phyloP scores from a whole-genome alignment of 2,797 vertebrate species.

The Enteromius argenteus region DNA sequence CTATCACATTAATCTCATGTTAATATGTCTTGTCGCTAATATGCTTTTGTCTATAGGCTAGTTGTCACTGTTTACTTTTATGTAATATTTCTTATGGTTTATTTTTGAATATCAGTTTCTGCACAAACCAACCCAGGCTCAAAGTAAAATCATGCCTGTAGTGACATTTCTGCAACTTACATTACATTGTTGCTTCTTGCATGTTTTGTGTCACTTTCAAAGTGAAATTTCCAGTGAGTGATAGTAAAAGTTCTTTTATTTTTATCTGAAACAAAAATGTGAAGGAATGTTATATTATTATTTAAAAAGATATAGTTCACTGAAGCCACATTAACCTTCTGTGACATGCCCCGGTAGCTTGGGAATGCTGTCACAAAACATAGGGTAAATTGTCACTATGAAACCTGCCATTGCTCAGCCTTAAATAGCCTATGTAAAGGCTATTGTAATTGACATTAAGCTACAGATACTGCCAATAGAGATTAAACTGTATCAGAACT shows the following conservation, averaged over 20 bases:
- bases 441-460: neutral
- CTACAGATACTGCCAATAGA: neutral
- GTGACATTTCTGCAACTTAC: neutral
- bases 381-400: neutral
- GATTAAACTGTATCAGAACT: neutral
- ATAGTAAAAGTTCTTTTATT: neutral
- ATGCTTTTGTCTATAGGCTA: neutral
- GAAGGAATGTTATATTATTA: neutral
- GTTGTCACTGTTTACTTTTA: neutral
- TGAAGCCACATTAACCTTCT: neutral
- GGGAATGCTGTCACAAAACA: neutral
- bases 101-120: neutral
- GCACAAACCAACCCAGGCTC: neutral
- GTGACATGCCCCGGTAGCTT: neutral
- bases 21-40: neutral
- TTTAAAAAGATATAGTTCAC: neutral
- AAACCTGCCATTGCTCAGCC: neutral
- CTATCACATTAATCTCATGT: neutral
- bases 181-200: neutral
- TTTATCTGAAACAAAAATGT: neutral
- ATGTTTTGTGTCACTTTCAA: too few relatives aligned
- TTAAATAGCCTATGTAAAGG: neutral
- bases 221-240: neutral
- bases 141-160: neutral
- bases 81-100: neutral